These are phyloP conservation scores for Cheilosia variabilis DNA, from an alignment of 2,888 invertebrate genomes.

Conservation along the genomic window DNA sequence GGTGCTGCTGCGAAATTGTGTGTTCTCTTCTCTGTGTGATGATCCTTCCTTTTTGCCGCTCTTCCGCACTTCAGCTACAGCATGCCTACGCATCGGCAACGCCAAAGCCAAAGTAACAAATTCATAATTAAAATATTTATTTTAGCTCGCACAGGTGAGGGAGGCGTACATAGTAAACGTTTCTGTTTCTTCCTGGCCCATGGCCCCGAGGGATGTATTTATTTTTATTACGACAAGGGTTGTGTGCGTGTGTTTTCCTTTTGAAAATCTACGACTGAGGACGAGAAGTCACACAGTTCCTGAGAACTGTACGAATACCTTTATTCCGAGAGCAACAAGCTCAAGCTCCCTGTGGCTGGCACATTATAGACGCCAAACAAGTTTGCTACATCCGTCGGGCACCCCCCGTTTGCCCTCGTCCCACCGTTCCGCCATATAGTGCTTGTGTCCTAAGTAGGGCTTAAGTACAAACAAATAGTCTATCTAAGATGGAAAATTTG, in stretches of 20 bases:
- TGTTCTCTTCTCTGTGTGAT: slow-evolving; percentile 7
- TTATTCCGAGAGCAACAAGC: slow-evolving; percentile 49
- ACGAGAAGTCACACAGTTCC: not conserved
- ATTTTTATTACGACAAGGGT: slow-evolving; percentile 45
- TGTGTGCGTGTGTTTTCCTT: not conserved
- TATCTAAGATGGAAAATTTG: slow-evolving; percentile 36
- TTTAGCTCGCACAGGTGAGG: slow-evolving; percentile 30
- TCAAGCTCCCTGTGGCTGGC: slow-evolving; percentile 31
- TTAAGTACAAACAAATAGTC: slow-evolving; percentile 46
- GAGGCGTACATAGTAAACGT: slow-evolving; percentile 26
- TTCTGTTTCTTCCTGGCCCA: not conserved
- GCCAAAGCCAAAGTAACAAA: slow-evolving; percentile 36
- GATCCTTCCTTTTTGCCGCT: slow-evolving; percentile 24
- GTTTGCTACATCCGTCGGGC: slow-evolving; percentile 20
- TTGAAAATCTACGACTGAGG: slow-evolving; percentile 30
- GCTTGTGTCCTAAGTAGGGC: slow-evolving; percentile 52
- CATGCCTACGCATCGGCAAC: slow-evolving; percentile 23
- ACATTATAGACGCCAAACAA: slow-evolving; percentile 20
- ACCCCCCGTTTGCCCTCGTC: not conserved
- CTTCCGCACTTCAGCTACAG: slow-evolving; percentile 27
- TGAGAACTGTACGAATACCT: too few relatives aligned
- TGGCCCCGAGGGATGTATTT: slow-evolving; percentile 44
- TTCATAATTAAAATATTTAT: slow-evolving; percentile 68
- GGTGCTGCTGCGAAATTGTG: not conserved
- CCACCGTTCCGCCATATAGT: not conserved